Conservation (phyloP, 1,140 invertebrate species). For the Drosophila nigrodunni region DNA sequence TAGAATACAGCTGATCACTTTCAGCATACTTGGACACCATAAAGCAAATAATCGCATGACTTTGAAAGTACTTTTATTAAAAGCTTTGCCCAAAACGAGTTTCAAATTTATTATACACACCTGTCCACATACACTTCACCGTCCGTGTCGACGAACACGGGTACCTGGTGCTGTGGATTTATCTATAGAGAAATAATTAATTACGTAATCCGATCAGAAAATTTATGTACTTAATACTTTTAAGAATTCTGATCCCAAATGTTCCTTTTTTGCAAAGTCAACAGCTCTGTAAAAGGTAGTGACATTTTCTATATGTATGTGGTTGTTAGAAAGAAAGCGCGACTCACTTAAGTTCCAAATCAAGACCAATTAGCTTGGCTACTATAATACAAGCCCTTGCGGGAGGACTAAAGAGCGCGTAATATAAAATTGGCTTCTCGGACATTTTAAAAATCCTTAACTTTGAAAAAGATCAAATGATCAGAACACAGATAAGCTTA, state of each 20-base stretch:
- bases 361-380: constrained; percentile 85
- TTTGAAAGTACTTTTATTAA: constrained; percentile 46
- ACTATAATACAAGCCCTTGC: constrained; percentile 85
- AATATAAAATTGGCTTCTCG: constrained; percentile 84
- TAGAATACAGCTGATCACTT: constrained; percentile 88
- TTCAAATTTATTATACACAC: constrained; percentile 53
- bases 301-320: not conserved
- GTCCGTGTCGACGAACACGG: constrained; percentile 88
- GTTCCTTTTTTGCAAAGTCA: constrained; percentile 74
- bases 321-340: too few species aligned
- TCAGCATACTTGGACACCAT: constrained; percentile 89
- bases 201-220: not conserved
- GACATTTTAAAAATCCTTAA: constrained; percentile 28
- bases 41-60: constrained; percentile 90
- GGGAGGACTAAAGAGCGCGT: constrained; percentile 85
- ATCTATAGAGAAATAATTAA: constrained; percentile 84
- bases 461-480: not conserved
- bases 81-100: not conserved
- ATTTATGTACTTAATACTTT: constrained; percentile 50
- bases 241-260: constrained; percentile 67
- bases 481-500: too few species aligned
- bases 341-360: constrained; percentile 84
- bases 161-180: constrained; percentile 88
- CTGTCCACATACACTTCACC: constrained; percentile 87
- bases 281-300: constrained; percentile 46